Evolutionary conservation across 2,113 vertebrate genomes (phyloP), one percentile per base, ranked within the genome.

Genomic region (Nesogale talazaci): DNA sequence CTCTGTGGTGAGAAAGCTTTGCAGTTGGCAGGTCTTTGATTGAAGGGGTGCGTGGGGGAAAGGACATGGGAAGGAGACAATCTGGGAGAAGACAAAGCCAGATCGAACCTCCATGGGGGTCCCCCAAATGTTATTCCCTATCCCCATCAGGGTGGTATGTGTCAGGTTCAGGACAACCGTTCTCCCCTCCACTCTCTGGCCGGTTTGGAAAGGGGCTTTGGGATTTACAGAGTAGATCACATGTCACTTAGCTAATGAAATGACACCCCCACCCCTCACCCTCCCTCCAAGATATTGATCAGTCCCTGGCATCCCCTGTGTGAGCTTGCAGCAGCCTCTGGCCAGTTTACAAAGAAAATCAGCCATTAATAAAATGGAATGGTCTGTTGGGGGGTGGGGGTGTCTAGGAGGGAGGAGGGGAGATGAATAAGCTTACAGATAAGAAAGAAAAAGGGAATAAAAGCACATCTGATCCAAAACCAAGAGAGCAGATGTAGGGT

Each of bases 241-340:
- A 81, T 17, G 93, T 94, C 96, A 96, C 94, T 97, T 96, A 96
- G 96, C 96, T 96, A 96, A 96, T 96, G 94, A 95, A 95, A 95
- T 38, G 83, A 92, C 89, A 91, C 90, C 72, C 61, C 46, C 46
- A 52, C 46, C 46, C 46, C 46, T 52, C 46, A 52, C 46, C 46
- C 46, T 5, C 22, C 40, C 75, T 38, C n/a, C 91, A n/a, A 67
- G 91, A 74, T 92, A 96, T 96, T 3, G 95, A 96, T 97, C 95
- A 70, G 52, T 67, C 67, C 0, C 94, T 94, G 93, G 90, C 93
- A 93, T 61, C 83, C 11, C 0, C 0, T 0, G 42, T 46, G 42
- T 10, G n/a, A 79, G 94, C 69, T n/a, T 40, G 25, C 88, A 57
- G 92, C 87, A 92, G 93, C 93, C 70, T 85, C 93, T 2, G 61